Base-by-base conservation (phyloP, 2,888 invertebrate species). In the Arrhopalites spinosus region DNA sequence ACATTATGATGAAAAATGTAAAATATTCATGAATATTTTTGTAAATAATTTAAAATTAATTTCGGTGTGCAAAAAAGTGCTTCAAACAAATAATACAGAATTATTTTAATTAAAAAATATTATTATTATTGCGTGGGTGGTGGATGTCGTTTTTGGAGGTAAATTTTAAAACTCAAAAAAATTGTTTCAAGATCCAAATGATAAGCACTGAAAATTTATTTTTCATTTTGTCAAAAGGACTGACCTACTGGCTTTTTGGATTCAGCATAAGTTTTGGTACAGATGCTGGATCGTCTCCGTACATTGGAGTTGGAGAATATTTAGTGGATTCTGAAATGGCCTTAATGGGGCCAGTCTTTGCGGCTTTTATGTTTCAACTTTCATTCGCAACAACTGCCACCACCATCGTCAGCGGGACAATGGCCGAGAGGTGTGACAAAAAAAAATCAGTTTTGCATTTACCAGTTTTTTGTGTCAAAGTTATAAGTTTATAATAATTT, bases 71-170 rank as follows among this genome's bases (percentile, higher is more conserved):
- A 36, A 36, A 36, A 36, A 36, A 36, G 3, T 11, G 36, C 11
- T 36, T 11, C 36, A 36, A 36, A 36, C n/a, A n/a, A n/a, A n/a
- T n/a, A n/a, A n/a, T n/a, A n/a, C n/a, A n/a, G n/a, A n/a, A n/a
- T n/a, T n/a, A n/a, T n/a, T n/a, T n/a, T n/a, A n/a, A n/a, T n/a
- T n/a, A n/a, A n/a, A n/a, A n/a, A n/a, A n/a, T n/a, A n/a, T n/a
- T n/a, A n/a, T 36, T 36, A 7, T 36, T 11, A 11, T 3, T 36
- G 36, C 3, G 3, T 36, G 36, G 36, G 36, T 36, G 36, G 85
- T 86, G 15, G 87, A 88, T 78, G 85, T 88, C 15, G 85, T 87
- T 2, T 86, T 87, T 78, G 87, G 87, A 11, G 87, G 87, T 36
- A 36, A 36, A n/a, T n/a, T n/a, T n/a, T n/a, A n/a, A n/a, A n/a